These are phyloP conservation scores for Epizoanthus rinbou DNA, from an alignment of 92 coral and sea anemone genomes.

Conservation along the genomic window DNA sequence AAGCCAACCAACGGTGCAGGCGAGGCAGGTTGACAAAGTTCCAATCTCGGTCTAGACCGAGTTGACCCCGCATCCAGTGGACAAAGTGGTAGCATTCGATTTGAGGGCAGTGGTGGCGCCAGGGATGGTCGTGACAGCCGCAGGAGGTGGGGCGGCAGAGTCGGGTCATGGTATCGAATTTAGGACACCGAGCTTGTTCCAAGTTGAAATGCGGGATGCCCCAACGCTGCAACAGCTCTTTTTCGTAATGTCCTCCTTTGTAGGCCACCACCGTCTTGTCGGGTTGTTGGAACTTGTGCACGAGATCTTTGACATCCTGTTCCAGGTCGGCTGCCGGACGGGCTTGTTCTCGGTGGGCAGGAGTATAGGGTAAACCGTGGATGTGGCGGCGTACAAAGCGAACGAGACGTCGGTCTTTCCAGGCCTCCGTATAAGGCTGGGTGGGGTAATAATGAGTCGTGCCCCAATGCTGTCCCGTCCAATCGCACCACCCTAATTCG, in stretches of 20 bases:
- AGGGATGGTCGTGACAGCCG: constrained; percentile 34
- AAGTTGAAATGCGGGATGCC: constrained; percentile 33
- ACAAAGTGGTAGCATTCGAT: constrained; percentile 30
- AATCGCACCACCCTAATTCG: constrained; percentile 51
- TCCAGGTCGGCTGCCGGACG: constrained; percentile 47
- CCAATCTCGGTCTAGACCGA: constrained; percentile 22
- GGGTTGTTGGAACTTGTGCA: constrained; percentile 20
- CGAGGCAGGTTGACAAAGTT: neutral
- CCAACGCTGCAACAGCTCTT: constrained; percentile 30
- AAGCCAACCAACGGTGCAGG: too few species aligned
- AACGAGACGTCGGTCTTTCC: constrained; percentile 45
- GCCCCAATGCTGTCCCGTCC: constrained; percentile 39
- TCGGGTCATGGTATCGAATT: constrained; percentile 19
- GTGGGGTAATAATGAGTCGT: constrained; percentile 44
- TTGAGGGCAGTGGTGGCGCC: constrained; percentile 19
- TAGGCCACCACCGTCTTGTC: constrained; percentile 33
- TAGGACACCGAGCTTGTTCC: constrained; percentile 22
- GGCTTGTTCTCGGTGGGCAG: constrained; percentile 29
- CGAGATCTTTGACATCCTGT: constrained; percentile 17
- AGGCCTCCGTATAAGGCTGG: constrained; percentile 30
- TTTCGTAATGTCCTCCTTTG: constrained; percentile 39
- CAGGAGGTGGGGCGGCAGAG: constrained; percentile 10
- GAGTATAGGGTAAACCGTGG: constrained; percentile 50
- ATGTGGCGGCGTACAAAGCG: constrained; percentile 51
- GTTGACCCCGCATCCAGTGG: constrained; percentile 15